These are phyloP conservation scores for Menura novaehollandiae DNA, from an alignment of 2,113 vertebrate species.

Conservation along the genomic window DNA sequence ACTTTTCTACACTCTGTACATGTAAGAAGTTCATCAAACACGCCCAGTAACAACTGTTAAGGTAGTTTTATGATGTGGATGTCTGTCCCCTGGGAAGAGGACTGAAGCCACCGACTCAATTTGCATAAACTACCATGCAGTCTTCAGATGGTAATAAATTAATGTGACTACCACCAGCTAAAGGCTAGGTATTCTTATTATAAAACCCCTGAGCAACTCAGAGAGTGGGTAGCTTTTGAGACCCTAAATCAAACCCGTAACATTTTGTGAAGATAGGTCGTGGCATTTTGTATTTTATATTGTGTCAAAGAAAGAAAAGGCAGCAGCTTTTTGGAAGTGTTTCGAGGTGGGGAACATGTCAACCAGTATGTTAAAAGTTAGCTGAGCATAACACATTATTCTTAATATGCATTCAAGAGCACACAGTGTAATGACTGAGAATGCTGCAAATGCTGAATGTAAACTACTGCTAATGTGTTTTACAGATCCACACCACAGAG, in stretches of 20 bases:
- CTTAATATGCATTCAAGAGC: conserved; percentile 34
- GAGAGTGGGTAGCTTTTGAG: neutral
- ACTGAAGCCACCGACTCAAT: neutral
- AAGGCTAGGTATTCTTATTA: neutral
- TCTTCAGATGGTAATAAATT: neutral
- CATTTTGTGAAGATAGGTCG: neutral
- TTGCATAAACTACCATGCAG: neutral
- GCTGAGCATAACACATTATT: conserved; percentile 7
- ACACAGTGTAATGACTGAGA: neutral
- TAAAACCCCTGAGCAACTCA: neutral
- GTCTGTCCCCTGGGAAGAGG: neutral
- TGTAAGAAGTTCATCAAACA: neutral
- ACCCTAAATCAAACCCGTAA: neutral
- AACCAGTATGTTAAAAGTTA: conserved; percentile 25
- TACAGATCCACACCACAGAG: neutral
- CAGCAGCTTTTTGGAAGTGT: neutral
- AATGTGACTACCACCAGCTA: neutral
- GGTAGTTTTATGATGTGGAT: neutral
- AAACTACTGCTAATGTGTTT: conserved; percentile 41
- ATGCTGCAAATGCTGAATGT: conserved; percentile 15
- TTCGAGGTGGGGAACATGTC: neutral
- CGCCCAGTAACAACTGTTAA: neutral
- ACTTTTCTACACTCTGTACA: neutral
- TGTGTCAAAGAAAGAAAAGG: neutral
- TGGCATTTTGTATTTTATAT: neutral